Evolutionary conservation across 2,113 vertebrate genomes (phyloP).

Genomic region (Ursus arctos): DNA sequence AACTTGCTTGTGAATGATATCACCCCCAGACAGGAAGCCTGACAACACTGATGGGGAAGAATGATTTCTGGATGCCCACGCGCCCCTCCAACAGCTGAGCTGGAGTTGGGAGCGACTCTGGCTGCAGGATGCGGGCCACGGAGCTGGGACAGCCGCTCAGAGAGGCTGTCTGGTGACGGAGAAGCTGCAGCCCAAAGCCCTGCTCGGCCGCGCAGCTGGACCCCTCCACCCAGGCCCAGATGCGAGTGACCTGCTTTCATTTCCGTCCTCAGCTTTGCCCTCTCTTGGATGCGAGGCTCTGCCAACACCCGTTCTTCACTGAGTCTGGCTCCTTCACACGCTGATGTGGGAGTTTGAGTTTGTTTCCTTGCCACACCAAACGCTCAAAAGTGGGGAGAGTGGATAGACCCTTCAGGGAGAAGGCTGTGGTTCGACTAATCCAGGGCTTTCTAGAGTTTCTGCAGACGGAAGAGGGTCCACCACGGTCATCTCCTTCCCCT

Average conservation of each 20-base stretch:
- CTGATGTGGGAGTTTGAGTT: not conserved
- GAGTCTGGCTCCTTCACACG: not conserved
- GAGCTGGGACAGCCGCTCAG: constrained; percentile 64
- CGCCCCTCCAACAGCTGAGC: constrained; percentile 37
- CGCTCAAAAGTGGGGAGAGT: not conserved
- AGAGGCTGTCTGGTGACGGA: not conserved
- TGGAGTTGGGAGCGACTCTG: not conserved
- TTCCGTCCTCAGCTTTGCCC: not conserved
- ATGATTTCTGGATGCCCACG: not conserved
- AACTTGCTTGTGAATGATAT: not conserved
- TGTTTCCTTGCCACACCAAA: not conserved
- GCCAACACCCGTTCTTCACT: not conserved
- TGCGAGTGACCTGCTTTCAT: constrained; percentile 5
- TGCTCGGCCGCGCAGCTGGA: constrained; percentile 35
- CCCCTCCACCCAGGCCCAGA: not conserved
- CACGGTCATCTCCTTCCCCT: not conserved
- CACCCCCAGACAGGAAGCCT: not conserved
- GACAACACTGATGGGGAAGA: not conserved
- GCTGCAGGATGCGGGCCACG: not conserved
- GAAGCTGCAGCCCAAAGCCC: not conserved
- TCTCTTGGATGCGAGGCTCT: not conserved
- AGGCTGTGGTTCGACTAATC: not conserved
- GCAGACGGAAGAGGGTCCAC: not conserved
- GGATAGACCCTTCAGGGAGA: not conserved
- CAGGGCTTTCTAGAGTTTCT: not conserved